phyloP scores from a whole-genome alignment of 2,797 vertebrate genomes.

The Pangasius krempfi region DNA sequence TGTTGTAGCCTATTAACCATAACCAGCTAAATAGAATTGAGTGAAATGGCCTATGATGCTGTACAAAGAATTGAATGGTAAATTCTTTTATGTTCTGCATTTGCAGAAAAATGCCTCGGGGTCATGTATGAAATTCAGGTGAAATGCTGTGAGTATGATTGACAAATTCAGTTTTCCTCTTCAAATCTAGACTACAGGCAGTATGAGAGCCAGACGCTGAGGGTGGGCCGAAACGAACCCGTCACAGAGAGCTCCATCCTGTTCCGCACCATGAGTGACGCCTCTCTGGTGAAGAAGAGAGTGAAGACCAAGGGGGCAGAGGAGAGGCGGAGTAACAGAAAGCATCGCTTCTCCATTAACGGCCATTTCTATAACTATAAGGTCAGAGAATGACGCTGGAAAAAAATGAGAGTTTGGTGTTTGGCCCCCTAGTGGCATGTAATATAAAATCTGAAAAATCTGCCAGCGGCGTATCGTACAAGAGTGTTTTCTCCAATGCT shows the following conservation, averaged over 20 bases:
- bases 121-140: not conserved
- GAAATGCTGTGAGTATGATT: not conserved
- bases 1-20: not conserved
- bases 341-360: conserved; percentile 89
- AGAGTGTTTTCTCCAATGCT: not conserved
- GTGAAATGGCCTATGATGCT: too few relatives aligned
- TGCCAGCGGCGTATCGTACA: not conserved
- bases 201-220: conserved; percentile 77
- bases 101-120: not conserved
- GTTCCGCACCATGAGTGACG: conserved; percentile 81
- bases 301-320: conserved; percentile 62
- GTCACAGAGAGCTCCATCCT: conserved; percentile 74
- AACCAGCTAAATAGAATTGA: not conserved
- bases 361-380: conserved; percentile 91
- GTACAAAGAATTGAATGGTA: not conserved
- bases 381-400: conserved; percentile 55
- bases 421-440: not conserved
- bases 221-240: conserved; percentile 62
- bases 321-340: conserved; percentile 71
- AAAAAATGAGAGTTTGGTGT: not conserved
- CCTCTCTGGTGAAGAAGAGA: conserved; percentile 78
- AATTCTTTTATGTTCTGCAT: not conserved
- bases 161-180: not conserved
- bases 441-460: not conserved
- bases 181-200: conserved; percentile 66